Evolutionary conservation across 2,797 vertebrate species (phyloP).

Genomic region (Gallinago solitaria): DNA sequence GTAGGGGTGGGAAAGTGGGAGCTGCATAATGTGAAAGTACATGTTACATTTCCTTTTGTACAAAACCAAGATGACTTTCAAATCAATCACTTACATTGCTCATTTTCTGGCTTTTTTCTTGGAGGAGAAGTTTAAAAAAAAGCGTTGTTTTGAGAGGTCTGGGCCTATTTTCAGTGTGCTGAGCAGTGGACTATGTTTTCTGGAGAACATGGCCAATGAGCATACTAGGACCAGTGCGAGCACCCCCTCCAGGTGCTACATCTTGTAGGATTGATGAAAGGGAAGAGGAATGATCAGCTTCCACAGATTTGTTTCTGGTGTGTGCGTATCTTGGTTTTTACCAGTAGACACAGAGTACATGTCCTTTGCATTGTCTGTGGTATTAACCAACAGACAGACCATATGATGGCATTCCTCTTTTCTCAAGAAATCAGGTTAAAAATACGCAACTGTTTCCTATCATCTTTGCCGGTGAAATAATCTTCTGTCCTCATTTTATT

Average conservation of each 20-base stretch:
- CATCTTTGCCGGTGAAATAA: neutral
- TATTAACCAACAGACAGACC: accelerated
- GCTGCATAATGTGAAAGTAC: accelerated
- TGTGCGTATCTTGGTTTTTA: neutral
- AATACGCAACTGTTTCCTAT: neutral
- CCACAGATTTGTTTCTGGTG: neutral
- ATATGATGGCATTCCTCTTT: neutral
- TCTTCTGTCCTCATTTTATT: neutral
- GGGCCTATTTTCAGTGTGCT: neutral
- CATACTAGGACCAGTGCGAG: neutral
- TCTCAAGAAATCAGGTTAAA: neutral
- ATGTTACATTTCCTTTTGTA: neutral
- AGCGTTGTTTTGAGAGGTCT: neutral
- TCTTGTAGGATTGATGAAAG: neutral
- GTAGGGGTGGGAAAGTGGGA: neutral
- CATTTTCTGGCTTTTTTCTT: neutral
- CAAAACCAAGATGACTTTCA: neutral
- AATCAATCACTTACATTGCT: neutral
- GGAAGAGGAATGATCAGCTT: neutral
- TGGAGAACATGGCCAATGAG: neutral
- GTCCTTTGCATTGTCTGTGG: neutral
- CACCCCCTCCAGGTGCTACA: neutral
- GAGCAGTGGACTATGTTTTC: neutral
- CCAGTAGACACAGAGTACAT: neutral
- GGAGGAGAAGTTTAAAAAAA: neutral